Base-by-base conservation (phyloP, 2,113 vertebrate species). In the Grallaria varia region DNA sequence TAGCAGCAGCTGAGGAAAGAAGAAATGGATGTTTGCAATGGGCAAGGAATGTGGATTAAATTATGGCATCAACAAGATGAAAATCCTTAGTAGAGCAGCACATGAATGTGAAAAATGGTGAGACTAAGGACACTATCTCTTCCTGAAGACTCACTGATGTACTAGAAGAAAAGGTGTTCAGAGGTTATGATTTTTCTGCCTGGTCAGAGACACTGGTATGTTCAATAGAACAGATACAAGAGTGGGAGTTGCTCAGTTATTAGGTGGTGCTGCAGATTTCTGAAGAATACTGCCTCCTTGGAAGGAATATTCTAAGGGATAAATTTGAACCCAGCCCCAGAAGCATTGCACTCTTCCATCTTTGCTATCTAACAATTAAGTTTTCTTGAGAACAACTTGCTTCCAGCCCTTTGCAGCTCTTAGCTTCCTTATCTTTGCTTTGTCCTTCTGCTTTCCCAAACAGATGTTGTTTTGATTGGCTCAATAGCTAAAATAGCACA, bases 161-260 rank as follows among this genome's bases (percentile, higher is more conserved):
- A 49, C 33, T 79, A 18, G 75, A 78, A 63, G 40, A 33, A 56
- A 75, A 68, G 31, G 3, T 56, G 47, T 31, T 50, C 10, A 18
- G 79, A 89, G 55, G 12, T 12, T 84, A 23, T 23, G 49, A 7
- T 75, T 93, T 81, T 58, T 6, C n/a, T 50, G 69, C 37, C 68
- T 63, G 30, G 25, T 59, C 69, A 64, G 53, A 82, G 66, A 58
- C 31, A 19, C 5, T 10, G 9, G 2, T 13, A 3, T 25, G 35
- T 81, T 72, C 0, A 0, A 35, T 4, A 68, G 66, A 84, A 20
- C 60, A 82, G 55, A 56, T 63, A 42, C 24, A 21, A 0, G 0
- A 64, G 55, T 55, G 49, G 28, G 22, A 81, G 42, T 63, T 53
- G 60, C 42, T 30, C 35, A 40, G 16, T 63, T 78, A 42, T 30